Base-by-base conservation (phyloP, 2,797 vertebrate genomes). In the Kryptopterus vitreolus region DNA sequence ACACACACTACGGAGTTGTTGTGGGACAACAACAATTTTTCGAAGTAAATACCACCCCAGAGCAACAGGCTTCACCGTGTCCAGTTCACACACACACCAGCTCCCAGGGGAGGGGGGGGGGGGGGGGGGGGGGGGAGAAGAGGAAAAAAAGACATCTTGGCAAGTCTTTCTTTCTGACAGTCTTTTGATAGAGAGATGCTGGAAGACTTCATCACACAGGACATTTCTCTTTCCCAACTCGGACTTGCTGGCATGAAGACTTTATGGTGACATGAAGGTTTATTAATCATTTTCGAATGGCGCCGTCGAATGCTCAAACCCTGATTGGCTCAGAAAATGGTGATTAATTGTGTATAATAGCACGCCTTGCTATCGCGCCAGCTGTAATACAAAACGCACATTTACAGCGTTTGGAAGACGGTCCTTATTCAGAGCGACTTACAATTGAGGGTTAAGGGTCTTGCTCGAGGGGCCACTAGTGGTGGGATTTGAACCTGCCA, bases 131-230 rank as follows among this genome's bases (percentile, higher is more conserved):
- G n/a, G n/a, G 26, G 29, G 46, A 78, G 50, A 57, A 77, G 43
- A 29, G 29, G 5, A 57, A 55, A 46, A 77, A 66, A 43, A 57
- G 63, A 68, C 55, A n/a, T 20, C 74, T 76, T 10, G 38, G 58
- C 22, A 50, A 63, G 59, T 33, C 63, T 59, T 59, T 59, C 74
- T 59, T 26, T 50, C 78, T 72, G 68, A 80, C 68, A 79, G 12
- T 59, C 18, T 20, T n/a, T 68, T 29, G 55, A 75, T 75, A 75
- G n/a, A 79, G 55, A 74, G 68, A 73, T 52, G 70, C 38, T 62
- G n/a, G 62, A 63, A 52, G 59, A 62, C 74, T 76, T 76, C n/a
- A 76, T 62, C 58, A 52, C 74, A 35, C 26, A 58, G 43, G 35
- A 15, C 72, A 8, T 46, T 75, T 22, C 16, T 29, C 38, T 43